phyloP scores from a whole-genome alignment of 2,797 vertebrate genomes.

The Echeneis naucrates region DNA sequence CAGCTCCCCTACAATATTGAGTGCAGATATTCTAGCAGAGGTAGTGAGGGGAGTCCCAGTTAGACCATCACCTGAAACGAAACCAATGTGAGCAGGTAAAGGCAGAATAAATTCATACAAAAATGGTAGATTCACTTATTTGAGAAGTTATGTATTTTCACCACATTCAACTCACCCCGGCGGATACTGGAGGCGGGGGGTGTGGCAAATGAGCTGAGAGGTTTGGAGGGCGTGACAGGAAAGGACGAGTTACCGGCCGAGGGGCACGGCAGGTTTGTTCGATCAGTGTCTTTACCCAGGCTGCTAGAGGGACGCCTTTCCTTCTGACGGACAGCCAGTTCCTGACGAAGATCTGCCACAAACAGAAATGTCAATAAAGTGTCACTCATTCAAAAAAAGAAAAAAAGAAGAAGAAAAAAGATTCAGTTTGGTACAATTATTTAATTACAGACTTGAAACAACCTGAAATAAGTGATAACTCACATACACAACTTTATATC shows the following conservation, averaged over 20 bases:
- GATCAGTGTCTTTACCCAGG: constrained; percentile 81
- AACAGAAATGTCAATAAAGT: background rate
- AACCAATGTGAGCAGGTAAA: constrained; percentile 1
- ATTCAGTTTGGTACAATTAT: too few relatives aligned
- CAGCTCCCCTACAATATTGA: constrained; percentile 97
- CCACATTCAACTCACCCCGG: too few relatives aligned
- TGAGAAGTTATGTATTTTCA: constrained; percentile 21
- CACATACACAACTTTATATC: background rate
- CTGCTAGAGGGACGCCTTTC: constrained; percentile 86
- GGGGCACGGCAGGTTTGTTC: constrained; percentile 82
- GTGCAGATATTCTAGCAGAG: constrained; percentile 95
- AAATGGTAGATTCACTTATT: background rate
- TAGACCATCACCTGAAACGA: constrained; percentile 84
- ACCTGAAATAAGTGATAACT: background rate
- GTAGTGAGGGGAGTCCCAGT: constrained; percentile 93
- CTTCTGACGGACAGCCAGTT: constrained; percentile 95
- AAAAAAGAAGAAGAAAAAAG: background rate
- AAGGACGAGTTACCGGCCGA: constrained; percentile 76
- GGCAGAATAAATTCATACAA: fast-evolving
- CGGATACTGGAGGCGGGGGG: constrained; percentile 84
- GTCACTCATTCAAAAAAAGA: background rate
- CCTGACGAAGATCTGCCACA: constrained; percentile 91
- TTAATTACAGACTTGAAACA: background rate
- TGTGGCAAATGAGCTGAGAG: constrained; percentile 77
- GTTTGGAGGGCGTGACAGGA: constrained; percentile 84